Conservation (phyloP, 2,797 vertebrate species). For the Lutjanus argentimaculatus region DNA sequence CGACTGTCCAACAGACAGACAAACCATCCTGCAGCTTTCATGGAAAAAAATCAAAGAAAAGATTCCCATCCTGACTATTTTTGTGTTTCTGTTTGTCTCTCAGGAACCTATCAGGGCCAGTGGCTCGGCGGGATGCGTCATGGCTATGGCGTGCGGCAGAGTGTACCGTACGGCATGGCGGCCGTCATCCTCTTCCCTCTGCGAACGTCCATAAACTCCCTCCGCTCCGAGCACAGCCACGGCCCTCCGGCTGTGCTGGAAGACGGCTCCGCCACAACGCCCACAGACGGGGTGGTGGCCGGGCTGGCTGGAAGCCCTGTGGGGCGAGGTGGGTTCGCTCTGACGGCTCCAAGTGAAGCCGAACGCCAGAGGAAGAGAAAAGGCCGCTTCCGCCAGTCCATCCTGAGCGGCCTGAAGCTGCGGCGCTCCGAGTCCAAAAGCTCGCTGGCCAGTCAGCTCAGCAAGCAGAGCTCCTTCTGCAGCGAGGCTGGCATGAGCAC, state of each 20-base stretch:
- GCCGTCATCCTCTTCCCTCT: conserved; percentile 98
- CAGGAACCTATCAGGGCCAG: conserved; percentile 98
- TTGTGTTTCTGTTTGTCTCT: conserved; percentile 35
- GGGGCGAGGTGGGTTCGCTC: conserved; percentile 95
- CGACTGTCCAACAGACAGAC: too few species aligned
- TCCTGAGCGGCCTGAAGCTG: conserved; percentile 96
- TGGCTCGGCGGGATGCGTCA: conserved; percentile 98
- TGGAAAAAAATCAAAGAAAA: background rate
- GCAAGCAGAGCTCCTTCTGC: conserved; percentile 99
- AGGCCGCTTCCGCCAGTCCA: conserved; percentile 96
- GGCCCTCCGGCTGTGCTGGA: conserved; percentile 88
- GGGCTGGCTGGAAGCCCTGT: conserved; percentile 89
- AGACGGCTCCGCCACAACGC: conserved; percentile 79
- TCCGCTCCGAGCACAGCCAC: conserved; percentile 97
- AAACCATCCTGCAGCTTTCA: background rate
- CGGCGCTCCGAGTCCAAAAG: conserved; percentile 98
- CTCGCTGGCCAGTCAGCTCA: conserved; percentile 97
- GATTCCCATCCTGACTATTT: background rate
- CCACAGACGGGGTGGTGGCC: conserved; percentile 83
- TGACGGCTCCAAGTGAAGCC: conserved; percentile 93
- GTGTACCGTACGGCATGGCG: conserved; percentile 98
- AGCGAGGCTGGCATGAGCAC: conserved; percentile 98
- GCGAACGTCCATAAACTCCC: conserved; percentile 98
- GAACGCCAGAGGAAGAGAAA: conserved; percentile 95
- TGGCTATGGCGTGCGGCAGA: conserved; percentile 97